These are phyloP conservation scores for Tethya wilhelma DNA, from an alignment of 37 sponge, comb jelly and placozoan species.

Conservation along the genomic window DNA sequence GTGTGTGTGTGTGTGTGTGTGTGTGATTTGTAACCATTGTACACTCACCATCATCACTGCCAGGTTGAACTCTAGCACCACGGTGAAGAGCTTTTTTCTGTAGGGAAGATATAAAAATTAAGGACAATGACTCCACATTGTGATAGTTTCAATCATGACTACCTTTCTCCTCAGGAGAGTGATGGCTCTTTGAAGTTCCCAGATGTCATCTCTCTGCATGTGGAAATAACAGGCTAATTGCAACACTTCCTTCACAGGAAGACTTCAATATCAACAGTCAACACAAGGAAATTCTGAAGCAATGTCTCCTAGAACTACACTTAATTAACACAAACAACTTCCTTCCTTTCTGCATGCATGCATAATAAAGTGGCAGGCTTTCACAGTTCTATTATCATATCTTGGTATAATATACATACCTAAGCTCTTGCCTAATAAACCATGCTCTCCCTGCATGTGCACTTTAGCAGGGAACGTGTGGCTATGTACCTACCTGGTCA, in stretches of 20 bases:
- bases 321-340: no score
- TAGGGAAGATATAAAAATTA: background rate
- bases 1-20: no score
- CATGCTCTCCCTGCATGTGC: background rate
- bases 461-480: background rate
- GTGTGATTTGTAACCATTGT: no score
- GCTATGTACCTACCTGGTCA: constrained; percentile 30
- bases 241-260: background rate
- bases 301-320: no score
- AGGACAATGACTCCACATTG: background rate
- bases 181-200: constrained; percentile 76
- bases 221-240: background rate
- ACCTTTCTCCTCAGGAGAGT: constrained; percentile 80
- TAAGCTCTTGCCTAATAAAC: background rate
- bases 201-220: constrained; percentile 48
- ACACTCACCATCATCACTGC: constrained; percentile 10
- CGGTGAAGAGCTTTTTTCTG: constrained; percentile 39
- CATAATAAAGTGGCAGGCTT: no score
- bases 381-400: background rate
- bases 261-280: no score
- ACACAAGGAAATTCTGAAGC: no score
- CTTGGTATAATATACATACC: background rate
- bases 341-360: no score
- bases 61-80: background rate
- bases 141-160: background rate